Base-by-base conservation (phyloP, 2,888 invertebrate species). In the Drosophila prostipennis region DNA sequence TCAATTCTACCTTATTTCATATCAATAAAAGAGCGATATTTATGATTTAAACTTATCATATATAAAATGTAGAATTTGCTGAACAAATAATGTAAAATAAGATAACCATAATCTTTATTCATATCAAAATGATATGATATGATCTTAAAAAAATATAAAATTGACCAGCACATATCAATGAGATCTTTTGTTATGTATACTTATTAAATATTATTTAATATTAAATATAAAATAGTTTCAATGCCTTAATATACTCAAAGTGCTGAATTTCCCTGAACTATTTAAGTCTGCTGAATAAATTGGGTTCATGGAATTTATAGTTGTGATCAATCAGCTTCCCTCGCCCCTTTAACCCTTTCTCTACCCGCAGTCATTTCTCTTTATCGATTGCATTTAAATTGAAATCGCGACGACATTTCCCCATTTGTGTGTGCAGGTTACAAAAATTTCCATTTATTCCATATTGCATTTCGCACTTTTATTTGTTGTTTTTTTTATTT, bases 371-470 rank as follows among this genome's bases (percentile, higher is more conserved):
- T 36, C 48, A 57, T 70, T 68, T 61, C 65, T 67, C 58, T 57
- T 57, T 74, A 79, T 82, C 77, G 65, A 72, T 74, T 69, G 73
- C 76, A 71, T 79, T 71, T 69, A 78, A 78, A 80, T 80, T 80
- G 63, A 83, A 83, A 80, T 73, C 72, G 68, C 61, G 34, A 55
- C 59, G 54, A 52, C 72, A 71, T 71, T 71, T 71, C 61, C 72
- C 54, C 49, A 36, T 37, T 19, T 39, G 43, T 19, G 45, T 48
- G 49, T 55, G 64, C 67, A 55, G 64, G 52, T 59, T 70, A 37
- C 37, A 54, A 54, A 59, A 71, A 70, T 72, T 72, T 71, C 45
- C 49, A 54, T 51, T 60, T 71, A 58, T 58, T 37, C 52, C 65
- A 65, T 69, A 70, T 53, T 58, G 36, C 37, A 70, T 70, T 70